A percentile compares a stretch with the other conserved stretches of the same genome.
These are phyloP conservation scores for Drosophila barbarae DNA, from an alignment of 2,888 invertebrate species.

Conservation along the genomic window DNA sequence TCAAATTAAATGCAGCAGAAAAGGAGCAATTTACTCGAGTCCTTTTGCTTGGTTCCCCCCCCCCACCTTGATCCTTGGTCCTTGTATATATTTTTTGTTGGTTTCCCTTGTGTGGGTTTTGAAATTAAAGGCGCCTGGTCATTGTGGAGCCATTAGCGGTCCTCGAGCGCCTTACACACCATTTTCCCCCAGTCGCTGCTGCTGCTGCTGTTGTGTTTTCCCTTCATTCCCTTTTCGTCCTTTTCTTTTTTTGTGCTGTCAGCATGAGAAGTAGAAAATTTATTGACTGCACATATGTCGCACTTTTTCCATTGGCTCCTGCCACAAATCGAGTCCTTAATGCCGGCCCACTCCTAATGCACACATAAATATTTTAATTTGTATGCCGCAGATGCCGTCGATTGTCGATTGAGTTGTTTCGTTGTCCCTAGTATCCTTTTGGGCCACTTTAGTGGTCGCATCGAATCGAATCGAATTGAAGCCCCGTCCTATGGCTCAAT, in stretches of 20 bases:
- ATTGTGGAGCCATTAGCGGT: conserved; percentile 71
- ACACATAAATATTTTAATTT: conserved; percentile 62
- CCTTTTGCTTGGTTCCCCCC: conserved; percentile 9
- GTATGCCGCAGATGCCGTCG: conserved; percentile 66
- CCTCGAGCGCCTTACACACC: conserved; percentile 26
- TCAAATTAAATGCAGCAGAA: conserved; percentile 56
- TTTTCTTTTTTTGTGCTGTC: conserved; percentile 61
- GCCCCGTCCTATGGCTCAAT: conserved; percentile 5
- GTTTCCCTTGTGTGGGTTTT: conserved; percentile 6
- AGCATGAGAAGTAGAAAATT: conserved; percentile 76
- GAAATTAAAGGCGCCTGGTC: conserved; percentile 54
- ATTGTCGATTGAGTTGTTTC: conserved; percentile 56
- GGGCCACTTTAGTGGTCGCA: conserved; percentile 54
- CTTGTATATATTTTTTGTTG: background rate
- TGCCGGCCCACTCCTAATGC: conserved; percentile 37
- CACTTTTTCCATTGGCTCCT: conserved; percentile 50
- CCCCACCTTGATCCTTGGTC: background rate
- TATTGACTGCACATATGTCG: conserved; percentile 75
- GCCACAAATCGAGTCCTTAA: conserved; percentile 30
- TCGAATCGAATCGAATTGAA: conserved; percentile 14
- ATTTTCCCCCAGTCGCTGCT: conserved; percentile 17
- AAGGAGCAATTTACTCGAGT: conserved; percentile 33
- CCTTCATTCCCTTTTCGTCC: conserved; percentile 11
- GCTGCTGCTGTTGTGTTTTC: conserved; percentile 13
- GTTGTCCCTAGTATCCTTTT: conserved; percentile 21